A percentile compares a stretch with the other conserved stretches of the same genome.
Conservation (phyloP, 2,113 vertebrate genomes). For the Talpa occidentalis region DNA sequence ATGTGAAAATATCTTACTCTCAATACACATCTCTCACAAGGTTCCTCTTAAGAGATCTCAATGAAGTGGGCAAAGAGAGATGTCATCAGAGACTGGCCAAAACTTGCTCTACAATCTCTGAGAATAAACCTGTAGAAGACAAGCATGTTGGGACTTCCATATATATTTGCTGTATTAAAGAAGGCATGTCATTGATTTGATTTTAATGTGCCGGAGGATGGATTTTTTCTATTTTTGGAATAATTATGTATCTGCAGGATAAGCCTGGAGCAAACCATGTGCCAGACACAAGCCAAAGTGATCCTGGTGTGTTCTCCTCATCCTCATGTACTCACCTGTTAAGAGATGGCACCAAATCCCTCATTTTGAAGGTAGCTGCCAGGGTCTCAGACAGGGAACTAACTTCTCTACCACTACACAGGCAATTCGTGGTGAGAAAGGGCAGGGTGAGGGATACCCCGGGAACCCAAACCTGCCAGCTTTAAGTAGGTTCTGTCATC, state of each 20-base stretch:
- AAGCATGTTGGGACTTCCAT: neutral
- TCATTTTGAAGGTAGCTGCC: neutral
- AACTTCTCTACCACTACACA: neutral
- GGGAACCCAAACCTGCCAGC: no score
- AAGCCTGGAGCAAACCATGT: no score
- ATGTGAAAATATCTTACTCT: neutral
- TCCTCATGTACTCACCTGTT: rapidly evolving
- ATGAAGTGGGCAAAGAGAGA: neutral
- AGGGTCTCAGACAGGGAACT: neutral
- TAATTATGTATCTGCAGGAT: neutral
- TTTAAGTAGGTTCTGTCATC: no score
- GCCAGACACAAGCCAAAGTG: neutral
- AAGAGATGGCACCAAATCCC: neutral
- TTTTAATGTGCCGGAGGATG: neutral
- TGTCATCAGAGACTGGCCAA: neutral
- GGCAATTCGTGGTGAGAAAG: neutral
- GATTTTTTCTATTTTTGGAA: neutral
- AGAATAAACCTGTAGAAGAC: neutral
- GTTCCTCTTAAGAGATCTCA: neutral
- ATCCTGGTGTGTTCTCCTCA: neutral
- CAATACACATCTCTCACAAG: neutral
- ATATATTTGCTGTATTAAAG: neutral
- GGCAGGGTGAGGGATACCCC: no score
- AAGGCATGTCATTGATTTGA: neutral
- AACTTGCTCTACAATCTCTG: neutral